Percentiles rank a stretch among this genome's conserved stretches.
Conservation (phyloP, 2,888 invertebrate species). For the Parnassius smintheus region DNA sequence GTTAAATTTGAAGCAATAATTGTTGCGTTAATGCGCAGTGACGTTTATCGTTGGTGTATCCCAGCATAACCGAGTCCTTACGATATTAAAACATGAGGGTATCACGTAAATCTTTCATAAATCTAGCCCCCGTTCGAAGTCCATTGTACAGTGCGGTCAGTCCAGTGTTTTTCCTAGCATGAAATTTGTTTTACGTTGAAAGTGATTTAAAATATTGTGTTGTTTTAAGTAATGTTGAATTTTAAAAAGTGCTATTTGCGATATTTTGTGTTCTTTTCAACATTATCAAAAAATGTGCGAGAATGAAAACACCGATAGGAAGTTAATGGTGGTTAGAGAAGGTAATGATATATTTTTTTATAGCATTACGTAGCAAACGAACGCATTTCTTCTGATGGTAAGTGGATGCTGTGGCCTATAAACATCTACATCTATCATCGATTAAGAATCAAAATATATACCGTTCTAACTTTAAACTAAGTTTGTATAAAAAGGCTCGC, state of each 20-base stretch:
- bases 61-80: background rate
- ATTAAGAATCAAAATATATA: no score
- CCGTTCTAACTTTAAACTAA: no score
- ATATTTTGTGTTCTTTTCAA: slow-evolving; percentile 30
- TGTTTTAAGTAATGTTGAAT: slow-evolving; percentile 2
- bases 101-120: background rate
- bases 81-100: background rate
- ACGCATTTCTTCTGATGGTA: no score
- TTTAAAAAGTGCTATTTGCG: background rate
- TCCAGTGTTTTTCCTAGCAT: slow-evolving; percentile 30
- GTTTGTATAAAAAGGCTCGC: no score
- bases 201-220: slow-evolving; percentile 30
- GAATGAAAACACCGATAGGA: slow-evolving; percentile 26
- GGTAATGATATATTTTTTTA: slow-evolving; percentile 23
- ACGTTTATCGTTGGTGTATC: background rate
- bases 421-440: no score
- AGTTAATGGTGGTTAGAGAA: slow-evolving; percentile 14
- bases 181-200: slow-evolving; percentile 34
- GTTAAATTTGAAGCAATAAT: no score
- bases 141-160: background rate
- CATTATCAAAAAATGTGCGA: slow-evolving; percentile 39
- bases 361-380: background rate
- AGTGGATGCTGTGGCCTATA: no score
- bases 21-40: no score
- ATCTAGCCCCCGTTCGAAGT: background rate